Percentiles rank a stretch among this genome's conserved stretches.
Evolutionary conservation across 2,797 vertebrate genomes (phyloP).

Genomic region (Manis crassicaudata): DNA sequence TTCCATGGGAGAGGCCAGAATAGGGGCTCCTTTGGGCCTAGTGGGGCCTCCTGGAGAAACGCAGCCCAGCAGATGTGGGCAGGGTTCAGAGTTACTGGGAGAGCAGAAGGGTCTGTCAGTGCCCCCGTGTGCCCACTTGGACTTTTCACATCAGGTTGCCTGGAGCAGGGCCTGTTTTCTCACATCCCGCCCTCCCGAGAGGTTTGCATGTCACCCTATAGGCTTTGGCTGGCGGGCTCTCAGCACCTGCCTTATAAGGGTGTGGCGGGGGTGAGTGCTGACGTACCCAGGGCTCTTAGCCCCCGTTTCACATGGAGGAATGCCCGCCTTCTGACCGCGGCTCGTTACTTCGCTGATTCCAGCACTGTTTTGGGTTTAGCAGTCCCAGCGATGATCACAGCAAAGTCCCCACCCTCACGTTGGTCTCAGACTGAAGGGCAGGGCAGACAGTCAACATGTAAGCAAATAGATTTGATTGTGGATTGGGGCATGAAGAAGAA

Average conservation of each 20-base stretch:
- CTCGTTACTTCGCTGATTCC: not conserved
- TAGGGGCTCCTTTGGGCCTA: not conserved
- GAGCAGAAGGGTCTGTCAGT: fast-evolving
- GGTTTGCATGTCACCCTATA: too few species aligned
- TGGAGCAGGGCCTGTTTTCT: not conserved
- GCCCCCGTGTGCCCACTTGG: not conserved
- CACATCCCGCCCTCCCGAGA: not conserved
- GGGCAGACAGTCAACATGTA: not conserved
- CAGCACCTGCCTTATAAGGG: too few species aligned
- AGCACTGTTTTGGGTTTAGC: not conserved
- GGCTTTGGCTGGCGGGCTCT: too few species aligned
- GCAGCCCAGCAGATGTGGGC: not conserved
- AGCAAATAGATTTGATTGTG: not conserved
- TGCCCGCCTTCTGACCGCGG: not conserved
- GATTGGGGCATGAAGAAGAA: not conserved
- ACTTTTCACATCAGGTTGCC: not conserved
- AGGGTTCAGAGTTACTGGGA: not conserved
- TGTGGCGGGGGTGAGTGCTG: not conserved
- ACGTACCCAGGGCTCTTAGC: not conserved
- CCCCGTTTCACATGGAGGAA: fast-evolving
- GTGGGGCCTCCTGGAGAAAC: not conserved
- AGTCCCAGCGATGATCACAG: not conserved
- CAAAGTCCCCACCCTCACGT: not conserved
- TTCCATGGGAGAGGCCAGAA: not conserved
- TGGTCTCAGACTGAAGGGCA: not conserved